phyloP scores from a whole-genome alignment of 2,888 invertebrate genomes.

The Ariolimax columbianus region DNA sequence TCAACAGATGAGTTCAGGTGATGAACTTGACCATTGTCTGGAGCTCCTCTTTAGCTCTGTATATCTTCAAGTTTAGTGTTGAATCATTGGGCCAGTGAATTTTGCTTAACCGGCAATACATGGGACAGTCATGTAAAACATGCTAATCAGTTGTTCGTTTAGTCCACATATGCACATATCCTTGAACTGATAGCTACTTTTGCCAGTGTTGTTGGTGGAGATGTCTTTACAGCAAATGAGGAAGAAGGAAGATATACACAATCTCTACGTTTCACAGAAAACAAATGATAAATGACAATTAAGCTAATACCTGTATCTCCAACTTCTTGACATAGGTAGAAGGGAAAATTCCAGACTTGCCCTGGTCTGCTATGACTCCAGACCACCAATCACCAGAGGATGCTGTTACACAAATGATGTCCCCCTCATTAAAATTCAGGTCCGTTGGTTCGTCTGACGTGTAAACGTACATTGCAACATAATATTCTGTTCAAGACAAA shows the following conservation, averaged over 20 bases:
- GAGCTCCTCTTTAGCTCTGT: no score
- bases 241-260: not conserved
- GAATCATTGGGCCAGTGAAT: no score
- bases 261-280: not conserved
- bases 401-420: constrained; percentile 90
- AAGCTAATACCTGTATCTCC: constrained; percentile 67
- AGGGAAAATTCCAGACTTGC: constrained; percentile 93
- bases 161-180: no score
- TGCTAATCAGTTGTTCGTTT: no score
- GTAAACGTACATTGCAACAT: constrained; percentile 75
- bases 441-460: constrained; percentile 88
- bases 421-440: constrained; percentile 90
- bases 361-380: constrained; percentile 87
- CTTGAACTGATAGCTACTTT: not conserved
- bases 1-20: no score
- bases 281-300: not conserved
- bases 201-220: no score
- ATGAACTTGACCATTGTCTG: no score
- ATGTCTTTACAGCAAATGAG: no score
- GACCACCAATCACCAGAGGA: constrained; percentile 99
- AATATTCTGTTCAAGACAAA: constrained; percentile 62
- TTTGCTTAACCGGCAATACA: no score
- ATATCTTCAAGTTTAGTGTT: no score
- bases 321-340: constrained; percentile 89
- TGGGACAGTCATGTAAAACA: no score